Base-by-base conservation (phyloP, 2,797 vertebrate genomes). In the Galaxias olidus region DNA sequence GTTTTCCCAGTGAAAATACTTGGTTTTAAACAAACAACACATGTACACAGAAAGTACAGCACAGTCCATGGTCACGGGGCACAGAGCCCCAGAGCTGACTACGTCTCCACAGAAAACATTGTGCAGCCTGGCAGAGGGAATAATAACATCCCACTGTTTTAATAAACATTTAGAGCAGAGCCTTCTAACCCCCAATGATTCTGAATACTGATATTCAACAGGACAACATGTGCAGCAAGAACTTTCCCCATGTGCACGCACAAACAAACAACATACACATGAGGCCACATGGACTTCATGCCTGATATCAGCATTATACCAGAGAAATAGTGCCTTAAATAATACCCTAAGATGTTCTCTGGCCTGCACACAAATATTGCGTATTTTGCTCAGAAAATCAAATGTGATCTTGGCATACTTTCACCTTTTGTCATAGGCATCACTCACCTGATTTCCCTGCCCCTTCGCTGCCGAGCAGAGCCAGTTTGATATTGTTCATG, bases 401-500 rank as follows among this genome's bases (percentile, higher is more conserved):
- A 30, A 30, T 30, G 2, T 30, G 6, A 2, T 30, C 30, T 30
- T 30, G 6, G 30, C 30, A 30, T 30, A 2, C 2, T 30, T 30
- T 30, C 30, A 2, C 30, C 30, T 30, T 2, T 30, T 30, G 30
- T 30, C 30, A 30, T 30, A 30, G 18, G 58, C 18, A 56, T 14
- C 42, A 0, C 87, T 77, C 78, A 91, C 88, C 89, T 82, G 89
- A 91, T 46, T 91, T 91, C 54, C 89, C 90, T 11, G 87, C 86
- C 63, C 88, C 88, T 45, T 65, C 80, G 56, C 88, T 88, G 0
- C 89, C 90, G 73, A 90, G 82, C 68, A 90, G 76, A 17, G 90
- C 88, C 78, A 90, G 83, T 72, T 91, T 91, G 74, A 90, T 85
- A 83, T 89, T 79, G 75, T 86, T 90, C 88, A 90, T 90, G 81